phyloP scores from a whole-genome alignment of 30 jellyfish, hydroid and myxozoan genomes.

The Pseudorhiza aurosa region DNA sequence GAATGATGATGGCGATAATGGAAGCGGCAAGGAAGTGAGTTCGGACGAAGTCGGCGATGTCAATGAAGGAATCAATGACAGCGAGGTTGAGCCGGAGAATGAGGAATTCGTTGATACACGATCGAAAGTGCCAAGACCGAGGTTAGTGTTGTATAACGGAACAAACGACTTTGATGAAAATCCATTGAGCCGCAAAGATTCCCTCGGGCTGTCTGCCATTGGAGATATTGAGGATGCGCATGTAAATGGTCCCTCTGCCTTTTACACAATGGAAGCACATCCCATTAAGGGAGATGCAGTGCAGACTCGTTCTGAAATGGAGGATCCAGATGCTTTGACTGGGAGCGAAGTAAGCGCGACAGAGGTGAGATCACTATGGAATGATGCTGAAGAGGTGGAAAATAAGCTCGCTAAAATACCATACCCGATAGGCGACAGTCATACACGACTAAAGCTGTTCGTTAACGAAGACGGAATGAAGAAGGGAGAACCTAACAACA shows the following conservation, averaged over 20 bases:
- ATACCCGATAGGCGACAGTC: constrained; percentile 4
- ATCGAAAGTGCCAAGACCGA: constrained; percentile 42
- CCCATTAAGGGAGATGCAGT: constrained; percentile 5
- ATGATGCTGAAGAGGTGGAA: constrained; percentile 17
- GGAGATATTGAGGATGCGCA: constrained; percentile 52
- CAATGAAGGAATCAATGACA: neutral
- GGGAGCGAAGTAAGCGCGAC: neutral
- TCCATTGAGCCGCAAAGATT: constrained; percentile 3
- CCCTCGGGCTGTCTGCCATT: constrained; percentile 31
- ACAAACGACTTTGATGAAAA: constrained; percentile 33
- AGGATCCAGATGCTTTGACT: constrained; percentile 30
- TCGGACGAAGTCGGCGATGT: neutral
- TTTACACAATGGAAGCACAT: constrained; percentile 17
- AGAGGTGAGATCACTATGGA: constrained; percentile 11
- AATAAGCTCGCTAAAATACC: constrained; percentile 34
- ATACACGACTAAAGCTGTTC: neutral
- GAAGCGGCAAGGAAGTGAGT: too few relatives aligned
- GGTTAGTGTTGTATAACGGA: constrained; percentile 37
- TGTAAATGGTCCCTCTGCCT: constrained; percentile 65
- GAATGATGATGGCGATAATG: neutral
- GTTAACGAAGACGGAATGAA: constrained; percentile 43
- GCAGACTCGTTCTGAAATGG: constrained; percentile 30
- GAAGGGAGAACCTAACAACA: neutral
- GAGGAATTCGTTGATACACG: constrained; percentile 16
- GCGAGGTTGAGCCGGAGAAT: constrained; percentile 17